These are phyloP conservation scores for Neopipo cinnamomea DNA, from an alignment of 2,113 vertebrate genomes.

Conservation along the genomic window DNA sequence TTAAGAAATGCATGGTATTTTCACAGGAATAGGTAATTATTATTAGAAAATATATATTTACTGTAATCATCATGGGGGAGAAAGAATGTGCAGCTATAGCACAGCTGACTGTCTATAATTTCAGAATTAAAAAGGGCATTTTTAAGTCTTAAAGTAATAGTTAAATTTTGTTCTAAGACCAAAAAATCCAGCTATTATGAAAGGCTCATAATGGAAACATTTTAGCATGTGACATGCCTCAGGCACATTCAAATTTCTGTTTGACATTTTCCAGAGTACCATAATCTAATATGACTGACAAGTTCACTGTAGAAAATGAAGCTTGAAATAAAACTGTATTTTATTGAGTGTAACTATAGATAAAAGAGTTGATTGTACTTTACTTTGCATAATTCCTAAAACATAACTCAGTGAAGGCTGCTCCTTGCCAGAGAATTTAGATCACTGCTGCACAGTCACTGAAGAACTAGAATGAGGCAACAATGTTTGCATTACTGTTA, in stretches of 20 bases:
- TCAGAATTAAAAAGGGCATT: background rate
- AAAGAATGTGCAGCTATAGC: background rate
- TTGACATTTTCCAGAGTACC: slow-evolving; percentile 2
- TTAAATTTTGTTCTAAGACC: background rate
- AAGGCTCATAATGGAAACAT: background rate
- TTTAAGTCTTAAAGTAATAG: background rate
- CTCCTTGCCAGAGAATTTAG: background rate
- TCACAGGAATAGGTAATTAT: background rate
- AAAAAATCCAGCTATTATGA: background rate
- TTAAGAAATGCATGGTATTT: background rate
- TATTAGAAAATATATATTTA: background rate
- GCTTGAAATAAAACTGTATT: background rate
- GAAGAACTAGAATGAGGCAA: background rate
- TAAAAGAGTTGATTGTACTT: background rate
- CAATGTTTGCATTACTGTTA: background rate
- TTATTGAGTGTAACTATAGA: background rate
- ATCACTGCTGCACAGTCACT: background rate
- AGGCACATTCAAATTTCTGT: background rate
- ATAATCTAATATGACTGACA: background rate
- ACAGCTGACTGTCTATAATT: background rate
- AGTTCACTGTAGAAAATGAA: background rate
- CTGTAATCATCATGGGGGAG: background rate
- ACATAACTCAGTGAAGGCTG: background rate
- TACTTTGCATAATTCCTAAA: background rate
- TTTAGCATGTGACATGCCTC: background rate